These are phyloP conservation scores for Stenolophus ochropezus DNA, from an alignment of 2,888 invertebrate genomes.

Conservation along the genomic window DNA sequence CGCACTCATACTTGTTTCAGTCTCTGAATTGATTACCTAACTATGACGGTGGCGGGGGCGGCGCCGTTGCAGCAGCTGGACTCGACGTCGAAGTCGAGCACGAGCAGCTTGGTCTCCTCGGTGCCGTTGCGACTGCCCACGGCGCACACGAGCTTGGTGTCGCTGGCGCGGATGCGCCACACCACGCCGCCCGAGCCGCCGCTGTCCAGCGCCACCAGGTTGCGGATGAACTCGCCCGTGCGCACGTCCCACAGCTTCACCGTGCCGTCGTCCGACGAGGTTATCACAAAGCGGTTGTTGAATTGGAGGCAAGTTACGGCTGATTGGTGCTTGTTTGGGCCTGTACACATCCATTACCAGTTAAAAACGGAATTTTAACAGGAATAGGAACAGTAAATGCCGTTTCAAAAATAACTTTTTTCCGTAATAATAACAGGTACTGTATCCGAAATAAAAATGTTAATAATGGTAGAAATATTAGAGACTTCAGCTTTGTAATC, in stretches of 20 bases:
- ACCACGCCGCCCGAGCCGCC: conserved; percentile 99
- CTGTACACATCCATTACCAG: conserved; percentile 78
- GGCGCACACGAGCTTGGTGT: conserved; percentile 98
- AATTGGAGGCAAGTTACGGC: conserved; percentile 99
- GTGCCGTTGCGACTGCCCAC: conserved; percentile 99
- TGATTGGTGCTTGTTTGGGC: conserved; percentile 96
- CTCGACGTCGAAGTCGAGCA: conserved; percentile 96
- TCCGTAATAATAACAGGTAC: no score
- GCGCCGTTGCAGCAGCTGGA: conserved; percentile 53
- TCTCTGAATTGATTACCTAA: conserved; percentile 63
- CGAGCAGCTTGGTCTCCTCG: conserved; percentile 98
- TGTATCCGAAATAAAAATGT: no score
- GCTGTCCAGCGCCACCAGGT: conserved; percentile 93
- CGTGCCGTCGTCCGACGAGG: conserved; percentile 99
- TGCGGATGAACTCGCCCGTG: conserved; percentile 96
- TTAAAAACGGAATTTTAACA: no score
- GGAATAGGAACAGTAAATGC: no score
- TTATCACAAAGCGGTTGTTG: conserved; percentile 97
- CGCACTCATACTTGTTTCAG: conserved; percentile 51
- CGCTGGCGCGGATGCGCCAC: conserved; percentile 96
- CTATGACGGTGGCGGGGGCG: conserved; percentile 59
- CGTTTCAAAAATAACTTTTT: no score
- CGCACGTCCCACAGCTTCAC: conserved; percentile 99
- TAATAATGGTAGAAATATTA: no score
- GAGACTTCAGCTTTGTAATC: no score